Base-by-base conservation (phyloP, 2,113 vertebrate species). In the Poeciliopsis prolifica region DNA sequence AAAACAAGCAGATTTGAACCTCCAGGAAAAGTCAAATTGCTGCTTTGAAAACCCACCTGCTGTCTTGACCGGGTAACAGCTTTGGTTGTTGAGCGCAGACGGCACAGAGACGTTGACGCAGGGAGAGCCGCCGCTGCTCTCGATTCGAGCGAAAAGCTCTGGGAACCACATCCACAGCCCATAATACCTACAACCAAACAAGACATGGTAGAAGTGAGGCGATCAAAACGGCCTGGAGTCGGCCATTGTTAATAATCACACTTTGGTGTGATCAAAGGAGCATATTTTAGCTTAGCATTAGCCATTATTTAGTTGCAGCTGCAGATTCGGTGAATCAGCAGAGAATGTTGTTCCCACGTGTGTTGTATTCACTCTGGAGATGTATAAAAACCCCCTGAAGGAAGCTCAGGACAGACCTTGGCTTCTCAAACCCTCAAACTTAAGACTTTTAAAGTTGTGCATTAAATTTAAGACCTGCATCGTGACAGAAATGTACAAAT, bases 121-220 rank as follows among this genome's bases (percentile, higher is more conserved):
- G 1, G 94, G 90, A 0, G 92, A 93, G 4, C 93, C 93, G 0
- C 92, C 92, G 0, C 67, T 81, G 0, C 65, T 81, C 64, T 95
- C 93, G 0, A 86, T 35, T 66, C 92, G 89, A 24, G 65, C 74
- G 33, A 95, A 92, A 26, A 95, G 90, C 85, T 92, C 93, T 0
- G 94, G 94, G 70, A 94, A 93, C 94, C 94, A 95, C 94, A 95
- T 95, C 95, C 94, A 95, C 72, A 95, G 88, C 0, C 95, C 94
- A 9, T 95, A 95, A 74, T 92, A 95, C 4, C 94, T 95, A 70
- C 14, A 77, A 28, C 29, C 70, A 3, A 62, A 6, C 64, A 58
- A 58, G 22, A 58, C 17, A 17, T 10, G 51, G 19, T 9, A 24
- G 51, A 8, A 24, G 7, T 54, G 51, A 54, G 7, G 7, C 19